These are phyloP conservation scores for Oceanodroma tethys DNA, from an alignment of 2,113 vertebrate genomes.

Conservation along the genomic window DNA sequence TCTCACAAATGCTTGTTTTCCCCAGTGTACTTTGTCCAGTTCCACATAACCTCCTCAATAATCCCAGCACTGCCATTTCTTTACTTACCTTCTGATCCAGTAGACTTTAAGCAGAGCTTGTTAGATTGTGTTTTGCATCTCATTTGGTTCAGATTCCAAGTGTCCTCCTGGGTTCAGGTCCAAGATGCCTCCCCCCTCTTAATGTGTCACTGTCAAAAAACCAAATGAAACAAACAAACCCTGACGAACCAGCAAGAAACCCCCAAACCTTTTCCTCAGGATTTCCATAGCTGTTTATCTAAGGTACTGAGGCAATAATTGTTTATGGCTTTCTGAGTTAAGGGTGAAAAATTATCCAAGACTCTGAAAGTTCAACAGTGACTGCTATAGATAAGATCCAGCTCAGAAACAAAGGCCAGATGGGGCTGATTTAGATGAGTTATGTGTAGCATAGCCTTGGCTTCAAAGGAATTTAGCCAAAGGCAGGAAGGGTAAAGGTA, in stretches of 20 bases:
- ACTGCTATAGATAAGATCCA: not conserved
- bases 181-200: not conserved
- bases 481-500: not conserved
- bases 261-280: not conserved
- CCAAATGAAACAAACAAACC: not conserved
- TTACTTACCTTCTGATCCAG: not conserved
- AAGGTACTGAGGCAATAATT: not conserved
- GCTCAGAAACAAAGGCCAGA: not conserved
- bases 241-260: not conserved
- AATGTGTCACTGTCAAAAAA: not conserved
- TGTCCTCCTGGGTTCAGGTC: not conserved
- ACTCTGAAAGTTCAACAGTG: not conserved
- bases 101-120: not conserved
- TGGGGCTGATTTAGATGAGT: not conserved
- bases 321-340: not conserved
- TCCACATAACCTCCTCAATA: not conserved
- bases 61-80: not conserved
- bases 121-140: not conserved
- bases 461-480: constrained; percentile 1
- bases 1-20: not conserved
- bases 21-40: not conserved
- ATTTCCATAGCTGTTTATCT: not conserved
- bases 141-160: not conserved
- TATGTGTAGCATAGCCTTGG: not conserved
- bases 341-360: not conserved